A percentile compares a stretch with the other conserved stretches of the same genome.
Conservation (phyloP, 2,797 vertebrate species). For the Hydrophis major region DNA sequence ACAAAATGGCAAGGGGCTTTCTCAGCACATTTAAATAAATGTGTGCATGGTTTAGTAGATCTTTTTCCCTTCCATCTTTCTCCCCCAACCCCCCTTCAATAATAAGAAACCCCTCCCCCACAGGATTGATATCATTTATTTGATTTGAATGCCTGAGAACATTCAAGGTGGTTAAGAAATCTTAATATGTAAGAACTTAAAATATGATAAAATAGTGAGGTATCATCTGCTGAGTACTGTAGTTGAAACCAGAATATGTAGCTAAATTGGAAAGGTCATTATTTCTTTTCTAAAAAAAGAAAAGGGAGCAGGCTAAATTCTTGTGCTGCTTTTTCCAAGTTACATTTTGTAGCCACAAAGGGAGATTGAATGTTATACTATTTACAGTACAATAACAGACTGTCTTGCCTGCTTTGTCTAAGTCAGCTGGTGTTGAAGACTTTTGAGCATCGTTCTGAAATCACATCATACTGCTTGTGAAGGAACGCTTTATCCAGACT, state of each 20-base stretch:
- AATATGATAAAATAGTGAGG: background rate
- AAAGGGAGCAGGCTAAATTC: background rate
- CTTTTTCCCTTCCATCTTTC: background rate
- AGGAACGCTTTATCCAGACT: background rate
- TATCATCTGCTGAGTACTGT: background rate
- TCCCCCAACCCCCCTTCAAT: background rate
- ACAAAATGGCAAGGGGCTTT: background rate
- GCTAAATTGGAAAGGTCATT: background rate
- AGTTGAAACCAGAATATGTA: background rate
- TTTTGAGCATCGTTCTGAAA: background rate
- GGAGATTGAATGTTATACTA: background rate
- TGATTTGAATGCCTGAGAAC: background rate
- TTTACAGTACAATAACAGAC: background rate
- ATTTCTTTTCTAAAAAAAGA: background rate
- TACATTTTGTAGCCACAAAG: background rate
- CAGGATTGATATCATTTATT: background rate
- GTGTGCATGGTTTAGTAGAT: background rate
- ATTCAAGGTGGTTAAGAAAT: background rate
- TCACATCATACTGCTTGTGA: background rate
- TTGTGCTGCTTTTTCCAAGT: background rate
- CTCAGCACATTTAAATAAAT: background rate
- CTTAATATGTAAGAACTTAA: background rate
- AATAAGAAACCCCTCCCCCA: background rate
- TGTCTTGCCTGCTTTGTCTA: background rate
- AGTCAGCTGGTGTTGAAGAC: background rate